Evolutionary conservation across 2,113 vertebrate species (phyloP).

Genomic region (Rhombomys opimus): DNA sequence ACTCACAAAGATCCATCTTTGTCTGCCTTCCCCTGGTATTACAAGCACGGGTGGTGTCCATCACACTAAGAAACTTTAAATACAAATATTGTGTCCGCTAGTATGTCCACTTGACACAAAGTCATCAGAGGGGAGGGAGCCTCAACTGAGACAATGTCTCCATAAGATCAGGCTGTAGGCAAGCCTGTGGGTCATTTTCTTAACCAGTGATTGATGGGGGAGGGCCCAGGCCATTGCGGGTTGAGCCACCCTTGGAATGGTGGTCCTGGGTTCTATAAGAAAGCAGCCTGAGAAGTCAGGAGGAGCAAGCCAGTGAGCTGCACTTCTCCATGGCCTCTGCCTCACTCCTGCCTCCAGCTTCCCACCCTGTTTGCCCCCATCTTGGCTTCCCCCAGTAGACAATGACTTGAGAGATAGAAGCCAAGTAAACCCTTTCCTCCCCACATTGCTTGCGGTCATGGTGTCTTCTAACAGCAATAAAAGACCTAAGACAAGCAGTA

Average conservation of each 20-base stretch:
- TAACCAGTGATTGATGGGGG: background rate
- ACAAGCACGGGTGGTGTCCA: no score
- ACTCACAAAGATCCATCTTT: no score
- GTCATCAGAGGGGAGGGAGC: background rate
- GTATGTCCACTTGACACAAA: background rate
- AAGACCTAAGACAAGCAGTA: background rate
- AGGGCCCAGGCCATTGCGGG: background rate
- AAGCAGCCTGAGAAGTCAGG: background rate
- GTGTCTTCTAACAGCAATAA: background rate
- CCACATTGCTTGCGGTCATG: background rate
- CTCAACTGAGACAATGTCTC: background rate
- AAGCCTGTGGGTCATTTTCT: background rate
- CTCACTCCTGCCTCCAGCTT: background rate
- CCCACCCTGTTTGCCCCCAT: background rate
- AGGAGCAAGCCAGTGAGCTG: background rate
- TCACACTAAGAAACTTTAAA: slow-evolving; percentile 47
- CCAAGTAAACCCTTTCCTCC: background rate
- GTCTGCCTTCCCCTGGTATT: no score
- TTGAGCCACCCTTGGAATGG: background rate
- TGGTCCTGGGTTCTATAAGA: background rate
- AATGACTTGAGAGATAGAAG: background rate
- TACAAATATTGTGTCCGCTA: background rate
- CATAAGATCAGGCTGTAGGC: background rate
- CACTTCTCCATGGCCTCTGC: background rate
- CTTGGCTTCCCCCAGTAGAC: background rate